Conservation (phyloP, 2,888 invertebrate species). For the Pterobdella sp. region DNA sequence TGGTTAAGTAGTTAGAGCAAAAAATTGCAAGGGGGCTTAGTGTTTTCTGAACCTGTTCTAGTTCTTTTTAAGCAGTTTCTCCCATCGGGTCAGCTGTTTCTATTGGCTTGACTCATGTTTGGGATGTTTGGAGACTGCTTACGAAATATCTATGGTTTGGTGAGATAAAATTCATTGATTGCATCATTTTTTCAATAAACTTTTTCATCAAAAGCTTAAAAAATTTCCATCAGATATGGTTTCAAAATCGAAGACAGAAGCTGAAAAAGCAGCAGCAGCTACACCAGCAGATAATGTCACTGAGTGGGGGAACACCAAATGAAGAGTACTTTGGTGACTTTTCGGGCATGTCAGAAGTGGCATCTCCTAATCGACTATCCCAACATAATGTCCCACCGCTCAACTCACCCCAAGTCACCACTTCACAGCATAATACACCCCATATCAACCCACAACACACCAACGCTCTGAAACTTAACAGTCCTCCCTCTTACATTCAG, state of each 20-base stretch:
- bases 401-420: slow-evolving; percentile 10
- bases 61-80: too few relatives aligned
- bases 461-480: slow-evolving; percentile 2
- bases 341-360: neutral
- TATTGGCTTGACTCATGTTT: too few relatives aligned
- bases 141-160: too few relatives aligned
- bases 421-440: slow-evolving; percentile 12
- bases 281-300: slow-evolving; percentile 23
- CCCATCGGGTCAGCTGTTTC: too few relatives aligned
- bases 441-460: slow-evolving; percentile 2
- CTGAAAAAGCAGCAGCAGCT: slow-evolving; percentile 30
- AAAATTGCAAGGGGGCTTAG: too few relatives aligned
- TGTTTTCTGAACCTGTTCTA: too few relatives aligned
- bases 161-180: too few relatives aligned
- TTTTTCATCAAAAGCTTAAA: too few relatives aligned
- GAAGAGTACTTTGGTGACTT: slow-evolving; percentile 8
- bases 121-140: too few relatives aligned
- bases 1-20: too few relatives aligned
- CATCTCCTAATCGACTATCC: slow-evolving; percentile 5
- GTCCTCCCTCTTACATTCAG: neutral
- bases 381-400: neutral
- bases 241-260: slow-evolving; percentile 32
- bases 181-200: too few relatives aligned
- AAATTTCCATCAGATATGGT: slow-evolving; percentile 30
- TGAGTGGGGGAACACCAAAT: slow-evolving; percentile 1